Percentiles rank a stretch among this genome's conserved stretches.
Evolutionary conservation across 2,113 vertebrate species (phyloP).

Genomic region (Xiphophorus couchianus): DNA sequence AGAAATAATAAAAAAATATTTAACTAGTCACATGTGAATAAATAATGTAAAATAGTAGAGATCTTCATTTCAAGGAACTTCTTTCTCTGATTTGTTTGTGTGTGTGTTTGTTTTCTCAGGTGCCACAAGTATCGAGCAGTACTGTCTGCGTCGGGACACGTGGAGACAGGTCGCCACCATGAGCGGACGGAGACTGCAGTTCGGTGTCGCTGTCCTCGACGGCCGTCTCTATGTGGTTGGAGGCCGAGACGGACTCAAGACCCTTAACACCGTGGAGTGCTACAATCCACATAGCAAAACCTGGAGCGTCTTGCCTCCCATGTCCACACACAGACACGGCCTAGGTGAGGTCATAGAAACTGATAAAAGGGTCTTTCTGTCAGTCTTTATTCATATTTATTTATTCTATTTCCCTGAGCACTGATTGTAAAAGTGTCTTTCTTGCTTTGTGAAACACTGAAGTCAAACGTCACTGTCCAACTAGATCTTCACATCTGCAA

Average conservation of each 20-base stretch:
- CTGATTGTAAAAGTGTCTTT: too few relatives aligned
- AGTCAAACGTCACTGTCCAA: too few relatives aligned
- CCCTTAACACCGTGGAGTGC: conserved; percentile 96
- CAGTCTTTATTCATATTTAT: too few relatives aligned
- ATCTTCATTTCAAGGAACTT: too few relatives aligned
- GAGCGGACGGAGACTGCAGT: conserved; percentile 96
- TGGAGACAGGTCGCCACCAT: conserved; percentile 96
- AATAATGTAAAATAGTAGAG: not conserved
- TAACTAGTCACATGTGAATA: too few relatives aligned
- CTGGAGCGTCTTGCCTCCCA: conserved; percentile 98
- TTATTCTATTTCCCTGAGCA: too few relatives aligned
- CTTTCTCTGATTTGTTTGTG: not conserved
- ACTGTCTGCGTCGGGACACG: conserved; percentile 91
- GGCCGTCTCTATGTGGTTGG: conserved; percentile 95
- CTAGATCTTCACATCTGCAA: too few relatives aligned
- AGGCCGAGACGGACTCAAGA: conserved; percentile 95
- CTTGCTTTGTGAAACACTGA: too few relatives aligned
- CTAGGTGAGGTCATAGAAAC: conserved; percentile 80
- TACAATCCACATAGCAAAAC: conserved; percentile 95
- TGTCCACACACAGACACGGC: conserved; percentile 97
- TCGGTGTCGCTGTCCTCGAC: conserved; percentile 93
- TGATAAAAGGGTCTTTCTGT: not conserved
- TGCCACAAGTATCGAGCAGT: conserved; percentile 97
- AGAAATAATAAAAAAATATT: too few relatives aligned
- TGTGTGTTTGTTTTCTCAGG: conserved; percentile 73